Percentiles rank a stretch among this genome's conserved stretches.
Evolutionary conservation across 2,113 vertebrate species (phyloP).

Genomic region (Oryzias celebensis): DNA sequence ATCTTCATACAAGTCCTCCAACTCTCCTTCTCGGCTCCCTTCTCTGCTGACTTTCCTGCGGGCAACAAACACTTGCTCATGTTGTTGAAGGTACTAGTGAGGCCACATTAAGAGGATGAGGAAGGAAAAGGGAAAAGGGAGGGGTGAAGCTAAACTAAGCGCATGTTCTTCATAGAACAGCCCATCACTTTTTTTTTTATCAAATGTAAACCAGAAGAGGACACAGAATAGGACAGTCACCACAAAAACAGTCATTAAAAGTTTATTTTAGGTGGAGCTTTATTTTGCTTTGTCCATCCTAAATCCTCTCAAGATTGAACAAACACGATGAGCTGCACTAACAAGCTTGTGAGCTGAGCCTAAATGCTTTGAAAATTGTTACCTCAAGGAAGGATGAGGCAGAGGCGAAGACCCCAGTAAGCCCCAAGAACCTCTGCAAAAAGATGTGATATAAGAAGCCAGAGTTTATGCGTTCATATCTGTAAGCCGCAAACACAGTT

Average conservation of each 20-base stretch:
- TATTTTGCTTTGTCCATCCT: slow-evolving; percentile 27
- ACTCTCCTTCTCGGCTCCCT: slow-evolving; percentile 75
- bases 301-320: slow-evolving; percentile 56
- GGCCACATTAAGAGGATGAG: slow-evolving; percentile 13
- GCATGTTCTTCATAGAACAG: slow-evolving; percentile 28
- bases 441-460: slow-evolving; percentile 35
- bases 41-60: slow-evolving; percentile 67
- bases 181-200: slow-evolving; percentile 32
- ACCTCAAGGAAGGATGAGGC: slow-evolving; percentile 75
- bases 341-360: slow-evolving; percentile 23
- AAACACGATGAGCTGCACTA: slow-evolving; percentile 35
- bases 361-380: slow-evolving; percentile 35
- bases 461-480: not conserved
- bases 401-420: slow-evolving; percentile 63
- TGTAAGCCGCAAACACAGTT: slow-evolving; percentile 3
- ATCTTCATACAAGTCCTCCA: slow-evolving; percentile 77
- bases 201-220: slow-evolving; percentile 20
- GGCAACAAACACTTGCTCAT: slow-evolving; percentile 26
- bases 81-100: slow-evolving; percentile 13
- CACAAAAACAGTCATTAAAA: slow-evolving; percentile 18
- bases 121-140: not conserved
- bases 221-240: slow-evolving; percentile 5
- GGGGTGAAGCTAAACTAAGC: slow-evolving; percentile 18
- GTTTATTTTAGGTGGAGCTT: slow-evolving; percentile 36
- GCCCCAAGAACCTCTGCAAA: slow-evolving; percentile 68